These are phyloP conservation scores for Orchesella flavescens DNA, from an alignment of 2,888 invertebrate genomes.

Conservation along the genomic window DNA sequence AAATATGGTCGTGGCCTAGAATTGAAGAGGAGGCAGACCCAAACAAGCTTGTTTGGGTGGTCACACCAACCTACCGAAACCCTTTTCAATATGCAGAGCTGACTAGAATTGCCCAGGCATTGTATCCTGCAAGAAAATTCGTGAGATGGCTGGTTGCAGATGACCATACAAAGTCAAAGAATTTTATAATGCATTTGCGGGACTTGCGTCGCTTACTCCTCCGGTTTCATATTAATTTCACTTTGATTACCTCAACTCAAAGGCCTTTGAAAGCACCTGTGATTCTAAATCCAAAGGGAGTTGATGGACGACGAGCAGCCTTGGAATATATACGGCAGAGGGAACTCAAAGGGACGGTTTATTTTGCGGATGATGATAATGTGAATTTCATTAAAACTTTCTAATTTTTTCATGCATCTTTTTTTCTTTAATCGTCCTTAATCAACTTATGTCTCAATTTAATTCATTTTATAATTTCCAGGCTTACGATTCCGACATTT, in stretches of 20 bases:
- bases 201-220: conserved; percentile 66
- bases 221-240: conserved; percentile 18
- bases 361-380: conserved; percentile 85
- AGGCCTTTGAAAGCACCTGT: conserved; percentile 80
- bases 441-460: no score
- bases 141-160: conserved; percentile 85
- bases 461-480: conserved; percentile 11
- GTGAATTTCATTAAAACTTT: conserved; percentile 24
- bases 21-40: conserved; percentile 25
- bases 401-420: background rate
- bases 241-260: conserved; percentile 74
- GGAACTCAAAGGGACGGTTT: conserved; percentile 81
- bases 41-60: conserved; percentile 37
- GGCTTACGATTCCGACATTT: conserved; percentile 60
- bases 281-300: conserved; percentile 79
- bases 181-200: background rate
- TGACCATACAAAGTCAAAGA: conserved; percentile 78
- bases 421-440: background rate
- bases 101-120: conserved; percentile 82
- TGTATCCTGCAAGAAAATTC: conserved; percentile 79
- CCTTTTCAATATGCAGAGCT: conserved; percentile 78
- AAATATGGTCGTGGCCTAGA: conserved; percentile 48
- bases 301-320: conserved; percentile 84
- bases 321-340: conserved; percentile 82
- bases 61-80: conserved; percentile 54